These are phyloP conservation scores for Rallus crepitans DNA, from an alignment of 2,797 vertebrate species.

Conservation along the genomic window DNA sequence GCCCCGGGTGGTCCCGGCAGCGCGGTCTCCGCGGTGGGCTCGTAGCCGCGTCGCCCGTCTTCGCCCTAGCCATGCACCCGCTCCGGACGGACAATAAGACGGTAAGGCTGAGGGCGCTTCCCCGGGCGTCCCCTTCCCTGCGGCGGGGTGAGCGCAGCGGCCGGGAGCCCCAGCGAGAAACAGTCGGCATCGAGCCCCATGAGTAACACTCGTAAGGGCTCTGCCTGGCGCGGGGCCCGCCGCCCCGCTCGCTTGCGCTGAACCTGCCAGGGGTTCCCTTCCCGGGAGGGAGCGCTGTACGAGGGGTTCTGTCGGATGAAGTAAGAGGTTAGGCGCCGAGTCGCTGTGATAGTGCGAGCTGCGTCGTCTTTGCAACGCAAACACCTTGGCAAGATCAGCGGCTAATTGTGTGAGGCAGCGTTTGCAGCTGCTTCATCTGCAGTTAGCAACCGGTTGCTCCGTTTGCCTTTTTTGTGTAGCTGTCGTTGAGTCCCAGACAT, in stretches of 20 bases:
- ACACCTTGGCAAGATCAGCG: not conserved
- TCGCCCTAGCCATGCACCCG: not conserved
- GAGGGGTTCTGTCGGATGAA: not conserved
- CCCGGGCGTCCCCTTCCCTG: not conserved
- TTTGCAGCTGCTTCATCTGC: not conserved
- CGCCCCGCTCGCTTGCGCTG: not conserved
- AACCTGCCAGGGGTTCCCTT: not conserved
- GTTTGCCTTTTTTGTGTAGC: not conserved
- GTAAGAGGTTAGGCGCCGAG: accelerated
- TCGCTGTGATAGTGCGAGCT: not conserved
- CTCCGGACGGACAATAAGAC: accelerated
- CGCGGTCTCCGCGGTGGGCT: too few species aligned
- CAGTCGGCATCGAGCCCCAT: accelerated
- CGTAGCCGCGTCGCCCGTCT: not conserved
- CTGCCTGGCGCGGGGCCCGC: too few species aligned
- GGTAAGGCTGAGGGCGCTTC: not conserved
- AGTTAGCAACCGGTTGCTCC: not conserved
- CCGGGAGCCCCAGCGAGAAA: accelerated
- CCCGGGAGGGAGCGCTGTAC: accelerated
- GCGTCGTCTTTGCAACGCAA: not conserved
- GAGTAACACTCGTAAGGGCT: too few species aligned
- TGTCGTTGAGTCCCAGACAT: not conserved
- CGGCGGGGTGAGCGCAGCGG: not conserved
- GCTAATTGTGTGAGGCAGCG: not conserved
- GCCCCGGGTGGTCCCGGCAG: not conserved